These are phyloP conservation scores for Leptopilina syphax DNA, from an alignment of 2,888 invertebrate genomes.

Conservation along the genomic window DNA sequence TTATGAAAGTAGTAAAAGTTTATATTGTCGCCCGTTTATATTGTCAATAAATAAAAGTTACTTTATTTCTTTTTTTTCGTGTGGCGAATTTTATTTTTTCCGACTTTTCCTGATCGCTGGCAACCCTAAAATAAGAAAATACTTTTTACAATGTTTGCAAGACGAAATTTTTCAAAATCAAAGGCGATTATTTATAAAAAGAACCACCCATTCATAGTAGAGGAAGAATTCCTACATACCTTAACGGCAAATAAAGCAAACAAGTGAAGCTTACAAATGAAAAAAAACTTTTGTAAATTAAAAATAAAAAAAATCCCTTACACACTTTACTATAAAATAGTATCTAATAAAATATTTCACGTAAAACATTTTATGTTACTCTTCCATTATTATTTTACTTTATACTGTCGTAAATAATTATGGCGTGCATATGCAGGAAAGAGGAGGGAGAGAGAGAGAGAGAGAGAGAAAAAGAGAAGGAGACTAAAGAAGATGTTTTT, in stretches of 20 bases:
- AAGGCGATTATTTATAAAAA: background rate
- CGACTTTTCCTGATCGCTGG: too few species aligned
- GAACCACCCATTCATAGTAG: background rate
- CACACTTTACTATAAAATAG: slow-evolving; percentile 25
- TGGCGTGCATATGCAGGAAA: slow-evolving; percentile 29
- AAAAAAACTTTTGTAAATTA: background rate
- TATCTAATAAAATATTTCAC: slow-evolving; percentile 33
- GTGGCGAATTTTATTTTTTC: too few species aligned
- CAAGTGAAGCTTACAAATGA: background rate
- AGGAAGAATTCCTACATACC: background rate
- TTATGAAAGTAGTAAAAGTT: too few species aligned
- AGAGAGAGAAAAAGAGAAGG: background rate
- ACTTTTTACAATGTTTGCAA: too few species aligned
- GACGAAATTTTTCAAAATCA: background rate
- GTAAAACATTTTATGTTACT: slow-evolving; percentile 24
- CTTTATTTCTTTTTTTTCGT: too few species aligned
- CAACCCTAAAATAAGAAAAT: too few species aligned
- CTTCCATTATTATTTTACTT: slow-evolving; percentile 39
- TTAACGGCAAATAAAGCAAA: background rate
- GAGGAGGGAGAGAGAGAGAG: background rate
- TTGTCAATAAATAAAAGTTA: too few species aligned
- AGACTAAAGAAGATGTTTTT: slow-evolving; percentile 39
- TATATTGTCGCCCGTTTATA: too few species aligned
- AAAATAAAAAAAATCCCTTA: slow-evolving; percentile 12
- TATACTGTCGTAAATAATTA: slow-evolving; percentile 36